Base-by-base conservation (phyloP, 2,888 invertebrate species). In the Glyphotaelius pellucidus region DNA sequence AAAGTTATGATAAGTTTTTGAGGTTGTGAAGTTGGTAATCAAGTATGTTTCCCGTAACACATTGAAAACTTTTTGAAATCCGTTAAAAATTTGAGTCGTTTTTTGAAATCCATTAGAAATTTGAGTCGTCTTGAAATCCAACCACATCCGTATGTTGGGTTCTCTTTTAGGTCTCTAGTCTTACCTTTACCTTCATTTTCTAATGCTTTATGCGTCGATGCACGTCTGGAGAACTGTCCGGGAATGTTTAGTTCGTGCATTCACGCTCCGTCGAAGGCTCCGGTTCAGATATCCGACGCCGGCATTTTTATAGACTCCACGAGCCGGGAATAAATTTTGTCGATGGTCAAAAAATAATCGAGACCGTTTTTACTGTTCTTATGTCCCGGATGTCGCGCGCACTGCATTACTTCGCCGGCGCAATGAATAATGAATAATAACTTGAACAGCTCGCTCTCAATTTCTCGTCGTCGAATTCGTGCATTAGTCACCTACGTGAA, bases 321-420 rank as follows among this genome's bases (percentile, higher is more conserved):
- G 90, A 84, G 84, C 67, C 30, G 83, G 90, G 90, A 90, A 90
- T 90, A 90, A 84, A 90, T 90, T 90, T 90, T 25, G 67, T 67
- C 67, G 67, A 67, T 67, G 67, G 67, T 67, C 52, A 67, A 25
- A 86, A 86, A n/a, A 42, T 42, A 42, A 86, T 86, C 42, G 42
- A 35, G 42, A 85, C 85, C 4, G 25, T 42, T 38, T 32, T 30
- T 31, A 83, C 32, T 83, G 83, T 83, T 83, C 32, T 47, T 47
- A 47, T 86, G 42, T 86, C 42, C 86, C 86, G 86, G 86, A 86
- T 86, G 42, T 86, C 86, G 38, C 35, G 42, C 47, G 42, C 25
- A 42, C 25, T 86, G 86, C 86, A 86, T 30, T 86, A n/a, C 25
- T 67, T 86, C 86, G 47, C 30, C 86, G n/a, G n/a, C 30, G n/a